phyloP scores from a whole-genome alignment of 2,888 invertebrate species.

The Micoletzkya japonica region DNA sequence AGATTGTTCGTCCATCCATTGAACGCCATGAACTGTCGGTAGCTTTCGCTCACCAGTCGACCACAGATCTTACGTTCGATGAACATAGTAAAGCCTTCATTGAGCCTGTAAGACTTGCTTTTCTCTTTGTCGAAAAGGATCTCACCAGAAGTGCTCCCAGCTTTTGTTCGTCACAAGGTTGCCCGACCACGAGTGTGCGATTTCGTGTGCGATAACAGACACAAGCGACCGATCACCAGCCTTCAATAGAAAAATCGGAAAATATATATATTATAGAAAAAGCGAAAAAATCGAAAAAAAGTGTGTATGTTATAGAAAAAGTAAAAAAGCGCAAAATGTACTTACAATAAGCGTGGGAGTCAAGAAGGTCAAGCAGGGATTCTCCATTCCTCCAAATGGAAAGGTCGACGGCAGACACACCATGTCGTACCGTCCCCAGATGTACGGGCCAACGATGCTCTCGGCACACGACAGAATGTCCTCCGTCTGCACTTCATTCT shows the following conservation, averaged over 20 bases:
- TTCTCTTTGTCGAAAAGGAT: neutral
- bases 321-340: constrained; percentile 64
- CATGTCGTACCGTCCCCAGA: constrained; percentile 74
- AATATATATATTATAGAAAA: neutral
- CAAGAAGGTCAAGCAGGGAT: constrained; percentile 91
- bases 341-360: constrained; percentile 84
- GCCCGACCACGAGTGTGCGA: constrained; percentile 92
- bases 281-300: constrained; percentile 64
- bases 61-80: constrained; percentile 84
- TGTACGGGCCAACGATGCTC: constrained; percentile 56
- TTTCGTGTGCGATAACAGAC: constrained; percentile 90
- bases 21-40: constrained; percentile 79
- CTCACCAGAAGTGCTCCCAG: constrained; percentile 89
- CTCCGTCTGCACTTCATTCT: constrained; percentile 37
- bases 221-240: constrained; percentile 89
- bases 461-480: constrained; percentile 46
- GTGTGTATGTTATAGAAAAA: constrained; percentile 77
- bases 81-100: constrained; percentile 92
- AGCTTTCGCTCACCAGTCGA: constrained; percentile 72
- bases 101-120: constrained; percentile 70
- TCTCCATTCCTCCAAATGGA: constrained; percentile 96
- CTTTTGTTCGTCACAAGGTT: constrained; percentile 89
- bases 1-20: constrained; percentile 78
- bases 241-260: constrained; percentile 66
- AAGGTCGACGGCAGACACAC: constrained; percentile 89